Percentiles rank a stretch among this genome's conserved stretches.
Conservation (phyloP, 2,888 invertebrate species). For the Drosophila percnosoma region DNA sequence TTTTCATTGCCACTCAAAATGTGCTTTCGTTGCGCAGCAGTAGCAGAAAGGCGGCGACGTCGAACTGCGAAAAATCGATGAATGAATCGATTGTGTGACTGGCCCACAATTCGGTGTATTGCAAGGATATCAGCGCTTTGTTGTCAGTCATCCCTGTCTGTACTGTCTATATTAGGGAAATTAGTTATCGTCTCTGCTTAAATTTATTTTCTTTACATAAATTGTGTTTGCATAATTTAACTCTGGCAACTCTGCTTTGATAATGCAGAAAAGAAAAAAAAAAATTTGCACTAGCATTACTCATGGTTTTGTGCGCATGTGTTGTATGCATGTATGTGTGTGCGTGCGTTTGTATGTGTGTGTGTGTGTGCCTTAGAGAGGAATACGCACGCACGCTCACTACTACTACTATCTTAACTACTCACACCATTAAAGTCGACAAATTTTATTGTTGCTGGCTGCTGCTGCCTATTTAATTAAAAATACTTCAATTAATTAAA, state of each 20-base stretch:
- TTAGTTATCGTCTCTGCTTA: conserved; percentile 9
- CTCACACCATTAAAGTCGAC: conserved; percentile 48
- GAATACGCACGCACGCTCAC: conserved; percentile 55
- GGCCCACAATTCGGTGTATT: conserved; percentile 20
- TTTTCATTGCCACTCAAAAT: conserved; percentile 50
- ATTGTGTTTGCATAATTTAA: conserved; percentile 23
- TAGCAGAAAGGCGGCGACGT: conserved; percentile 23
- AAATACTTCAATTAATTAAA: conserved; percentile 79
- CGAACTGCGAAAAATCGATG: conserved; percentile 84
- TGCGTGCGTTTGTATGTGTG: conserved; percentile 8
- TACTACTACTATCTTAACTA: conserved; percentile 41
- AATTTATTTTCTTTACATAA: conserved; percentile 5
- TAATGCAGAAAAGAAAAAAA: conserved; percentile 45
- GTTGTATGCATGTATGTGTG: conserved; percentile 44
- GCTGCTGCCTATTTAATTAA: conserved; percentile 71
- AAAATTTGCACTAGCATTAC: conserved; percentile 57
- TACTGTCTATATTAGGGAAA: conserved; percentile 30
- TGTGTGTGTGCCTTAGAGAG: conserved; percentile 31
- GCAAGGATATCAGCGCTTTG: not conserved
- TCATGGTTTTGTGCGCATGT: conserved; percentile 72
- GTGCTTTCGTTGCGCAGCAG: conserved; percentile 75
- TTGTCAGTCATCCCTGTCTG: not conserved
- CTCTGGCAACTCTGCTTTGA: conserved; percentile 68
- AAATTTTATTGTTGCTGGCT: conserved; percentile 59
- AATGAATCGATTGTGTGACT: conserved; percentile 84